These are phyloP conservation scores for Crocodylus rhombifer DNA, from an alignment of 2,797 vertebrate species.

Conservation along the genomic window DNA sequence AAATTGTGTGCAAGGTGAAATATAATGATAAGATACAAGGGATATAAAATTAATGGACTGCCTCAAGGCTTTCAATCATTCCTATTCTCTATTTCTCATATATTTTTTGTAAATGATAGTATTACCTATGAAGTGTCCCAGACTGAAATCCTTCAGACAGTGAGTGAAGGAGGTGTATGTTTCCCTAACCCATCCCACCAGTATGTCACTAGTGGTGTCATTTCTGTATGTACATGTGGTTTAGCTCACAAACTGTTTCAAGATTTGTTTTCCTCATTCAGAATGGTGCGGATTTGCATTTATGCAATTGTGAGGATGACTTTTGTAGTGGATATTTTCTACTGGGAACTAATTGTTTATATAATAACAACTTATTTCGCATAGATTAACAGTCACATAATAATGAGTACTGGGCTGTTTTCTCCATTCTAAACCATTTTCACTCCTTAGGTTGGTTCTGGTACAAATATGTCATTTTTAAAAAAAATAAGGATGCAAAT, in stretches of 20 bases:
- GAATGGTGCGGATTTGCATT: neutral
- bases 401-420: neutral
- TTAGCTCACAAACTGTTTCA: neutral
- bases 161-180: neutral
- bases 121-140: constrained; percentile 36
- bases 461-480: neutral
- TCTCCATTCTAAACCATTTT: constrained; percentile 28
- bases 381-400: neutral
- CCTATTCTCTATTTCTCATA: constrained; percentile 12
- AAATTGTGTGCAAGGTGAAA: constrained; percentile 53
- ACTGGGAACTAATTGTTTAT: neutral
- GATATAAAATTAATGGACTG: constrained; percentile 70
- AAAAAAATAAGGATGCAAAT: neutral
- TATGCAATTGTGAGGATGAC: neutral
- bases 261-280: neutral
- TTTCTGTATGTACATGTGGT: neutral
- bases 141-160: constrained; percentile 1
- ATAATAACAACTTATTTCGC: too few relatives aligned
- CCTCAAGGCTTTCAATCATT: constrained; percentile 62
- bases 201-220: neutral
- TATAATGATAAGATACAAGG: constrained; percentile 57
- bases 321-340: constrained; percentile 10
- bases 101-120: constrained; percentile 35
- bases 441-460: neutral
- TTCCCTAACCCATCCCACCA: neutral